Evolutionary conservation across 2,797 vertebrate genomes (phyloP), one percentile per base, ranked within the genome.

Genomic region (Smutsia temminckii): DNA sequence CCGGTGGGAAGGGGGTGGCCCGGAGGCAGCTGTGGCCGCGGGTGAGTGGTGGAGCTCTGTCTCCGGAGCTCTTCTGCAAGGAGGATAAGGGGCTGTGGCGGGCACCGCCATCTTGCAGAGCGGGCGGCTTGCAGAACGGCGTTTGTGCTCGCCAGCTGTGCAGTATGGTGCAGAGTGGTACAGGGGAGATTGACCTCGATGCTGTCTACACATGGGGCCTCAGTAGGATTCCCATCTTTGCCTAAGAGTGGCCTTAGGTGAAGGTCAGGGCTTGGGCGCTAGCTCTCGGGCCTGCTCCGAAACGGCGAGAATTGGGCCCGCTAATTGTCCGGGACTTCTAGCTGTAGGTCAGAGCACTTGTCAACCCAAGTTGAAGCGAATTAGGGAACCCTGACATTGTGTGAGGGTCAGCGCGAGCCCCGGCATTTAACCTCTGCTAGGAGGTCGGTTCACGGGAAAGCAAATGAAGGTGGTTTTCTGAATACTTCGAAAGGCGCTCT

Each of bases 331-430:
- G 18, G 21, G 55, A 21, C 25, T 27, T 13, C 13, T 32, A 2
- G 6, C 40, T 55, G 74, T 95, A 96, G 94, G 95, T 89, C 91
- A 17, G 32, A n/a, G 55, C 14, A 34, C 64, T 27, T 23, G 77
- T 63, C 81, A 51, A 29, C 2, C 6, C 46, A 16, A 12, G 21
- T 14, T 49, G 79, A 8, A n/a, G 25, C 13, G 63, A 16, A 9
- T 5, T 9, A 4, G 68, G 66, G 18, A 11, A 63, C 40, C 11
- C 59, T 87, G 96, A 93, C 95, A 85, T 93, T 93, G 92, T 16
- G 0, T 64, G 93, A 97, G 97, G 97, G 96, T 97, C 96, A 94
- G 46, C 71, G 46, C 71, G 20, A 81, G 89, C 69, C 74, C 23
- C 14, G 2, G 37, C 32, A 0, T 16, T 29, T 17, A 53, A 8